Base-by-base conservation (phyloP, 2,888 invertebrate species). In the Agonopterix alstromeriana region DNA sequence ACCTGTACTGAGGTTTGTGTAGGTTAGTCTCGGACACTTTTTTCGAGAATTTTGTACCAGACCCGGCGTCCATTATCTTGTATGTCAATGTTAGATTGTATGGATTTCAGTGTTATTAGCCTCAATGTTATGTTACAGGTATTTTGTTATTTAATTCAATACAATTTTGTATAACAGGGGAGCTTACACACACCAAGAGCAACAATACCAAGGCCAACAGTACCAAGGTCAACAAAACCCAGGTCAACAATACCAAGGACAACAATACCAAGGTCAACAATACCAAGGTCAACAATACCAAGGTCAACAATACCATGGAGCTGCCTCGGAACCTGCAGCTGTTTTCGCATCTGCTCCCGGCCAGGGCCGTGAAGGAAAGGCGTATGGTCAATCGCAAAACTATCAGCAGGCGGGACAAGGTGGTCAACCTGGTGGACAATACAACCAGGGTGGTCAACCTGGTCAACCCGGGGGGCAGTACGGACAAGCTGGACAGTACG, bases 301-400 rank as follows among this genome's bases (percentile, higher is more conserved):
- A 17, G 17, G 17, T 36, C 58, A 61, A 42, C 42, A 11, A 11
- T 62, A 63, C 58, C 60, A 64, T 47, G 53, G 58, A 8, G 48
- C 63, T 4, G 63, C 62, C 1, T 68, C 65, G 0, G 62, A 60
- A 27, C 51, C 48, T 10, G 50, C 54, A 45, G 49, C 38, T 0
- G 55, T 56, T 0, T 45, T 52, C 1, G 54, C 51, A 1, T 40
- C 46, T 2, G 51, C 47, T 2, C 46, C 46, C 10, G 48, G 48
- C 8, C 45, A 48, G 11, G 50, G 2, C 54, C 73, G 75, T 46
- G 69, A 73, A 50, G 71, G 63, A 53, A 73, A 66, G 47, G 68
- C 73, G 1, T 58, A 58, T 47, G 27, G 47, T 47, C 48, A 52
- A 36, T 35, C 60, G 8, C 62, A 64, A 49, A 46, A 38, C 55